A percentile compares a stretch with the other conserved stretches of the same genome.
These are phyloP conservation scores for Villa cingulata DNA, from an alignment of 2,888 invertebrate genomes.

Conservation along the genomic window DNA sequence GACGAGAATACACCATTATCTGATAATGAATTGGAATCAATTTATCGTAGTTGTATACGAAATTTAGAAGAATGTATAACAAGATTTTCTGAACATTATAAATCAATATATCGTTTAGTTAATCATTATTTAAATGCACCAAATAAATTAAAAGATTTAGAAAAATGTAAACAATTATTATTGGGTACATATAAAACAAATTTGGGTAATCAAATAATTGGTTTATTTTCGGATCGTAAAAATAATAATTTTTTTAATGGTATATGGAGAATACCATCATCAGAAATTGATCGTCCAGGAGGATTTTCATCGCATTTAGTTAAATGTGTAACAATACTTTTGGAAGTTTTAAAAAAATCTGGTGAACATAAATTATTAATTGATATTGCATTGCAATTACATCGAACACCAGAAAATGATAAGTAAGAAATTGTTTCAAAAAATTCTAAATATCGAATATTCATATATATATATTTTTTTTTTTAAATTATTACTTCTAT, in stretches of 20 bases:
- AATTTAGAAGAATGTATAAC: slow-evolving; percentile 74
- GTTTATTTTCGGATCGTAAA: slow-evolving; percentile 75
- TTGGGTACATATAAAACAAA: slow-evolving; percentile 54
- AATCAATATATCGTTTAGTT: slow-evolving; percentile 77
- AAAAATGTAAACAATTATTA: slow-evolving; percentile 56
- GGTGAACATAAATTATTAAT: slow-evolving; percentile 68
- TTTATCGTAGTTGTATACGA: slow-evolving; percentile 54
- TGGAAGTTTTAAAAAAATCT: slow-evolving; percentile 66
- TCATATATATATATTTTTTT: background rate
- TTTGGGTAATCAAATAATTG: slow-evolving; percentile 53
- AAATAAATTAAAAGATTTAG: slow-evolving; percentile 51
- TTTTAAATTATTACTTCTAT: slow-evolving; percentile 1
- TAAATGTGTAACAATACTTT: slow-evolving; percentile 63
- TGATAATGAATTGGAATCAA: slow-evolving; percentile 31
- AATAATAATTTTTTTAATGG: slow-evolving; percentile 81
- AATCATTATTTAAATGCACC: slow-evolving; percentile 64
- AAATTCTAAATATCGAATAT: too few relatives aligned
- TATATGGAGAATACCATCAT: slow-evolving; percentile 81
- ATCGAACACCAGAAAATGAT: slow-evolving; percentile 68
- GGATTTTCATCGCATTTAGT: slow-evolving; percentile 86
- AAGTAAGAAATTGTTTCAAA: slow-evolving; percentile 44
- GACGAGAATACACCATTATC: slow-evolving; percentile 19
- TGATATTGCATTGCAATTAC: slow-evolving; percentile 64
- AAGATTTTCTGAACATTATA: slow-evolving; percentile 83
- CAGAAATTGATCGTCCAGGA: slow-evolving; percentile 84